Base-by-base conservation (phyloP, 2,113 vertebrate genomes). In the Cyprinodon brontotheroides region DNA sequence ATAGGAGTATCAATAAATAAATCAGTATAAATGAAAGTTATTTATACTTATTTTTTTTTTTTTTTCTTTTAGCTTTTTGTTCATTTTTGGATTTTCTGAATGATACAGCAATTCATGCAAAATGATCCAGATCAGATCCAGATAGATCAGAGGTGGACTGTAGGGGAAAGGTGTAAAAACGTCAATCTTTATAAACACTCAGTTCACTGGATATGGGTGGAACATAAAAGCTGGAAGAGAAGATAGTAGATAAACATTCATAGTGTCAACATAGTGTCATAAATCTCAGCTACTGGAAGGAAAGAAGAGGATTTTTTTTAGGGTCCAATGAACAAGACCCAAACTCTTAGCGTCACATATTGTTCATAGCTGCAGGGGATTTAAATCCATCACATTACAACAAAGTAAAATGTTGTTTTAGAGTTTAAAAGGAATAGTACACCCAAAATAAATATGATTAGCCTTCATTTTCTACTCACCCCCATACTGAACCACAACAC, bases 71-170 rank as follows among this genome's bases (percentile, higher is more conserved):
- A 29, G 1, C 29, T 29, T 29, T 29, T 29, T 29, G 29, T 29
- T 29, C 29, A 29, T 29, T 29, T 29, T 29, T 29, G 29, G 41
- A 4, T 9, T 41, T 4, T 6, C 41, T 41, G 41, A 11, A 10
- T 45, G 9, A 45, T 10, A 11, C 43, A 45, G 43, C 11, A 45
- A 45, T 45, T 45, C 43, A 45, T 45, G 43, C 43, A 45, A 11
- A 45, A 45, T 2, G 43, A 45, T 8, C 9, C 9, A 8, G 43
- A 45, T 10, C 9, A 45, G 61, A 68, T 64, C 45, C 62, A 68
- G 77, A 82, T 80, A 72, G 68, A 79, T 57, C 75, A 77, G 65
- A 45, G 45, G 15, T 22, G 9, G 75, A 41, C 40, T 47, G 43
- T 0, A 11, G 65, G 72, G 9, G 53, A 22, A 40, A 0, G 22